Evolutionary conservation across 2,797 vertebrate genomes (phyloP).

Genomic region (Balearica regulorum): DNA sequence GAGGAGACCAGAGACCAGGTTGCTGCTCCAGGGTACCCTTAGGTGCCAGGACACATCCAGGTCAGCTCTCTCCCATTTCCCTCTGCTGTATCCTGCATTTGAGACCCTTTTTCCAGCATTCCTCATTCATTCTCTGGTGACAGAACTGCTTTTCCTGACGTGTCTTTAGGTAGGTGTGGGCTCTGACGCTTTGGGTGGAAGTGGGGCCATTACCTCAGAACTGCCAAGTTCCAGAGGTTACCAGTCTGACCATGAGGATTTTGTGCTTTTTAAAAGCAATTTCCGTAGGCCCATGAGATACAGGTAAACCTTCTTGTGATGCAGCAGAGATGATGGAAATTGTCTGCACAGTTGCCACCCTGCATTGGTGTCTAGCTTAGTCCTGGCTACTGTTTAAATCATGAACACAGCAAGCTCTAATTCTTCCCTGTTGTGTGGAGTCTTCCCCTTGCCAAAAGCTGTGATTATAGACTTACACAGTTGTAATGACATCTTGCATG

Average conservation of each 20-base stretch:
- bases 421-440: neutral
- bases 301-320: neutral
- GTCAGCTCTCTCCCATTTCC: neutral
- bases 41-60: neutral
- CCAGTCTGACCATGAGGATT: neutral
- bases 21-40: neutral
- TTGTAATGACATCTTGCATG: neutral
- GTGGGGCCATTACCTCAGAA: neutral
- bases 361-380: neutral
- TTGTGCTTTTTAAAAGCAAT: neutral
- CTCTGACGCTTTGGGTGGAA: neutral
- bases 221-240: neutral
- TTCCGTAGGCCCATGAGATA: neutral
- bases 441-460: neutral
- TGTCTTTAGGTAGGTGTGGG: neutral
- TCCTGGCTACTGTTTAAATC: neutral
- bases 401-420: neutral
- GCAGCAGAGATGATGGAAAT: neutral
- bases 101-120: neutral
- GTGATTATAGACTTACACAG: neutral
- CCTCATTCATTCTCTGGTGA: neutral
- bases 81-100: fast-evolving
- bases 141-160: neutral
- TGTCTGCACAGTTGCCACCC: neutral
- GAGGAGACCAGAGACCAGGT: neutral